A percentile compares a stretch with the other conserved stretches of the same genome.
phyloP scores from a whole-genome alignment of 92 coral and sea anemone species.

The Pocillopora meandrina region DNA sequence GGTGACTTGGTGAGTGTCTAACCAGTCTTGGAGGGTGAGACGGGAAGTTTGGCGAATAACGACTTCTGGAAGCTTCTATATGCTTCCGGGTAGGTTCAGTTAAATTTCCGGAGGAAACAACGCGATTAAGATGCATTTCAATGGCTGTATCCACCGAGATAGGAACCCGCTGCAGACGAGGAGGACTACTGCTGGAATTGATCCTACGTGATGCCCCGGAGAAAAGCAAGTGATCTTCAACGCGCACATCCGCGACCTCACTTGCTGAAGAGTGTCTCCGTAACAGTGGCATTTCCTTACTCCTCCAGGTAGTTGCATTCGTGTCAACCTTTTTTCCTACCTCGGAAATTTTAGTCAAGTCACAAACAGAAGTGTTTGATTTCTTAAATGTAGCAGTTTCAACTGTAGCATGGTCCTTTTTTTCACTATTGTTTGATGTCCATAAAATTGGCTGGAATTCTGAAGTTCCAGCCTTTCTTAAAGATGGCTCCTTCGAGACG shows the following conservation, averaged over 20 bases:
- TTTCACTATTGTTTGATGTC: constrained; percentile 8
- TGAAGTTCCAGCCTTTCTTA: neutral
- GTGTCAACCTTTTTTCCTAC: neutral
- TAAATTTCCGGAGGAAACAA: neutral
- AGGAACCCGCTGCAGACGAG: constrained; percentile 35
- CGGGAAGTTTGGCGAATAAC: constrained; percentile 21
- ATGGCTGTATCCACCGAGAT: neutral
- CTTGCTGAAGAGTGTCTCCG: constrained; percentile 43
- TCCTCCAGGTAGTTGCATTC: constrained; percentile 4
- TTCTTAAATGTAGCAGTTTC: neutral
- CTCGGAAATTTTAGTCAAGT: constrained; percentile 29
- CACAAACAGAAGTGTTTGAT: constrained; percentile 32
- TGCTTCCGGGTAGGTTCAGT: constrained; percentile 1
- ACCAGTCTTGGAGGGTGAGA: constrained; percentile 14
- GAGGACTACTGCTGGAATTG: constrained; percentile 24
- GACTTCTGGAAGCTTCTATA: constrained; percentile 8
- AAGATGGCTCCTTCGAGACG: neutral
- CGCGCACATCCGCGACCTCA: neutral
- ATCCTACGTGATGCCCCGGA: neutral
- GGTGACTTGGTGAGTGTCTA: constrained; percentile 10
- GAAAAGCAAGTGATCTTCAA: neutral
- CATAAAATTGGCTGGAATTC: constrained; percentile 3
- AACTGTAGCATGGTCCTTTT: neutral
- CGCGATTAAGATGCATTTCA: neutral
- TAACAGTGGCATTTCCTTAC: constrained; percentile 38